Base-by-base conservation (phyloP, 2,888 invertebrate genomes). In the Himalopsyche anomala region DNA sequence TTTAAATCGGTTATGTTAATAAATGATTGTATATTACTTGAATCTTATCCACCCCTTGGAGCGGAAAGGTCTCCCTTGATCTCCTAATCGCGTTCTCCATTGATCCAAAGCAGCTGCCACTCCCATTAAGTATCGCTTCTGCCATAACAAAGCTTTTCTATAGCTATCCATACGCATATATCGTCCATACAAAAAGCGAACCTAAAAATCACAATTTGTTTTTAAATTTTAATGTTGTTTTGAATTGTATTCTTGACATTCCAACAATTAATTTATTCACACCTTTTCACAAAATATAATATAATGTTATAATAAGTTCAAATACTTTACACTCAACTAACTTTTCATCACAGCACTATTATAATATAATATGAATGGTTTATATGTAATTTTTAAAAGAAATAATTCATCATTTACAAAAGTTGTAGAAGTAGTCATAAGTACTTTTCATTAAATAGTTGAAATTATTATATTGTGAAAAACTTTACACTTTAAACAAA, bases 61-160 rank as follows among this genome's bases (percentile, higher is more conserved):
- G 5, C 89, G 87, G 15, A 90, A 90, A 79, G 90, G 89, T 0
- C 89, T 89, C 87, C 91, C 89, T 55, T 90, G 90, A 91, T 91
- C 91, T 90, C 92, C 90, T 89, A 91, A 86, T 91, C 92, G 89
- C 90, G 91, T 90, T 19, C 89, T 92, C 89, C 92, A 92, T 2
- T 90, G 91, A 85, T 90, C 92, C 90, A 94, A 95, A 83, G 91
- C 93, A 0, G 92, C 91, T 80, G 97, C 90, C 86, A 96, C 94
- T 19, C 96, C 94, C 88, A 97, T 94, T 84, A 99, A 92, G 91
- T 98, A 98, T 36, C 96, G 94, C 92, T 99, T 99, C 92, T 99
- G 99, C 94, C 96, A 98, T 83, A 96, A 95, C 84, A 99, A 92
- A 17, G 98, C 97, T 91, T 98, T 98, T 86, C 97, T 95, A 89